Base-by-base conservation (phyloP, 2,888 invertebrate species). In the Terebella lapidaria region DNA sequence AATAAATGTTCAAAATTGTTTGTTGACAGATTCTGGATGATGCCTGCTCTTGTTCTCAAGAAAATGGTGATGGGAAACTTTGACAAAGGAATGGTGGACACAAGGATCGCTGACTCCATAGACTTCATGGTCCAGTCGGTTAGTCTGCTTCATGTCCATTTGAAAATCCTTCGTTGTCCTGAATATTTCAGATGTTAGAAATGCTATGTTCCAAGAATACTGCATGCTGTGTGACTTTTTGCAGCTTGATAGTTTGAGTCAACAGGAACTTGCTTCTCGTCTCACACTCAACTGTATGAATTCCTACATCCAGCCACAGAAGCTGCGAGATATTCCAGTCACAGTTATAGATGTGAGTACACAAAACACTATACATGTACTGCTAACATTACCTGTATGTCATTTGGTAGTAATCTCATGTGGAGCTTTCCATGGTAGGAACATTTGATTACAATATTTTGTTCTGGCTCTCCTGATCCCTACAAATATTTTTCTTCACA, bases 61-160 rank as follows among this genome's bases (percentile, higher is more conserved):
- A 88, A 89, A 81, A 90, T 92, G 89, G 85, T 93, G 0, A 89
- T 92, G 88, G 89, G 90, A 1, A 92, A 90, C 80, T 91, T 92
- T 73, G 87, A 87, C 54, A 88, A 87, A 78, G 85, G 87, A 2
- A 63, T 71, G 28, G 71, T 77, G 49, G 91, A 92, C 75, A 84
- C 84, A 46, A 86, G 87, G 67, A 91, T 92, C 74, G 87, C 89
- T 29, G 89, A 90, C 74, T 89, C 92, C 29, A 87, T 92, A 66
- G 92, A 93, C 79, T 93, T 93, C 77, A 91, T 93, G 89, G 90
- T 91, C 24, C 91, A 92, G 29, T 62, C 62, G 15, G 67, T 68
- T 42, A 53, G 59, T 24, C 24, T 35, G 42, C 10, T 35, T 35
- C n/a, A 18, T 42, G 26, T 18, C 20, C 28, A 18, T 57, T 49